Evolutionary conservation across 1,140 invertebrate genomes (phyloP), one percentile per base, ranked within the genome.

Genomic region (Zaprionus kolodkinae): DNA sequence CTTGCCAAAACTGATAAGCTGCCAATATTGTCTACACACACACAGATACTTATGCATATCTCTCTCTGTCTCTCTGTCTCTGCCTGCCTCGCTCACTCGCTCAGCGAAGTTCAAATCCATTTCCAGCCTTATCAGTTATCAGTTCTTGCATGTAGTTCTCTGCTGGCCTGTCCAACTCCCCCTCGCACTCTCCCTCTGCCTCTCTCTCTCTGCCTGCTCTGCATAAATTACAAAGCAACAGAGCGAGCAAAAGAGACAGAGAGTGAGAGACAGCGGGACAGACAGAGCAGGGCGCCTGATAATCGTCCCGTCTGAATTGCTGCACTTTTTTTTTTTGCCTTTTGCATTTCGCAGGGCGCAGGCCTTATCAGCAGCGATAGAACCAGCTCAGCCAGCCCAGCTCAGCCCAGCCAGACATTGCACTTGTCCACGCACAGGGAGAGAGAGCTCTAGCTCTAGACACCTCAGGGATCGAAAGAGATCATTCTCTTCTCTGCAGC

Each of bases 101-200:
- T 66, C 85, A 78, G 71, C 84, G 84, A 88, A 88, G 84, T 88
- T 88, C 85, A 88, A 88, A 88, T 88, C 85, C 85, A 89, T 87
- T 87, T 85, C 78, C 76, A 79, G 13, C 50, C 43, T 69, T 72
- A 66, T 63, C 62, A 54, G 67, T 78, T 86, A 86, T 87, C 82
- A 87, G 62, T 86, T 87, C 64, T 79, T 87, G 79, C 84, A 88
- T 87, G 67, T 87, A 88, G 83, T 87, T 83, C 63, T 83, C 63
- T 83, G 77, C 48, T 79, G 75, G 62, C 45, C 67, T 45, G 38
- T 50, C 15, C 17, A 75, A 38, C 36, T 68, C 25, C 38, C 55
- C 73, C 38, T 21, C 17, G 0, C 15, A 10, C 11, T 6, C 17
- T 9, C 17, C 4, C 17, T 1, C 11, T 12, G 3, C 45, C 4